Evolutionary conservation across 30 jellyfish, hydroid and myxozoan genomes (phyloP), one percentile per base, ranked within the genome.

Genomic region (Hydractinia symbiolongicarpus): DNA sequence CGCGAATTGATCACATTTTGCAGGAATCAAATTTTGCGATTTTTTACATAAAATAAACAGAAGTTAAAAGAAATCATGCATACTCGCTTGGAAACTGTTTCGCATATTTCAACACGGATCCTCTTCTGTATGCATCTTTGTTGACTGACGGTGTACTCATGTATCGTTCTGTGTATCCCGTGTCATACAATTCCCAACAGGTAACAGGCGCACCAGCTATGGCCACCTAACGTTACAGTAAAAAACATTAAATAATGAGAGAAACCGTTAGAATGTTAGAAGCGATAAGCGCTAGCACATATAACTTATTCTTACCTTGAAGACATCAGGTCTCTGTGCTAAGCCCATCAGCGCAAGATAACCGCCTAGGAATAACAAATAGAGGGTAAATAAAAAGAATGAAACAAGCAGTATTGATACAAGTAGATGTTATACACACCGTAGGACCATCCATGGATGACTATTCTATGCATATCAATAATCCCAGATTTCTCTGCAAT

Each of bases 191-290:
- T 81, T 90, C 90, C 97, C 97, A 90, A 55, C 94, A 73, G 53
- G 95, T 85, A 50, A 90, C 97, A 14, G 97, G 97, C 5, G 97
- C 97, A 76, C 97, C 97, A 74, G 97, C 97, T 8, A 90, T 85
- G 19, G 97, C 95, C 68, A 90, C 68, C 97, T 90, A 55, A 30
- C 44, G 44, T 30, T 30, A 30, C 44, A 30, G 44, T 69, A 79
- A 72, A 14, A 50, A 61, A 60, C 9, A 72, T 13, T 14, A 68
- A 13, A 58, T 58, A 58, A 16, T 11, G 15, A 58, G 17, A 58
- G 15, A 58, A 16, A 58, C 69, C 15, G 17, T 58, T 13, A 13
- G 69, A 58, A 58, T 13, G 17, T 11, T 13, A 16, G 69, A 58
- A 16, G 69, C 69, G 69, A 58, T 11, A 57, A 57, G 10, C 69